Evolutionary conservation across 2,113 vertebrate species (phyloP).

Genomic region (Cyphomyrus plagiostoma): DNA sequence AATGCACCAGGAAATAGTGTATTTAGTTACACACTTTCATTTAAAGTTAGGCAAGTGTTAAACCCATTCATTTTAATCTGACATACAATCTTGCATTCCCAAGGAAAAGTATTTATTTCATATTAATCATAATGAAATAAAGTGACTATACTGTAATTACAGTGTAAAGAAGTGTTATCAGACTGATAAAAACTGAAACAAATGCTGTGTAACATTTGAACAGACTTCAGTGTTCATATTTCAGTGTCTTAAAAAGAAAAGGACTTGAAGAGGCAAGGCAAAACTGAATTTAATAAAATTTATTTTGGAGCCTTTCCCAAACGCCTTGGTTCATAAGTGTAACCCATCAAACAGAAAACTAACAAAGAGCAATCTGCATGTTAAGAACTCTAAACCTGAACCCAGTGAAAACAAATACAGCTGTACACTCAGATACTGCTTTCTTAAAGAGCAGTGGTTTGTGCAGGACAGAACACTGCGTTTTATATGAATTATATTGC

Average conservation of each 20-base stretch:
- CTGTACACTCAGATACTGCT: background rate
- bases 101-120: background rate
- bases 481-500: background rate
- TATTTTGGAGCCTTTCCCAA: slow-evolving; percentile 1
- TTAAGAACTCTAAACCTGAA: slow-evolving; percentile 5
- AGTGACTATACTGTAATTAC: background rate
- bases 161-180: slow-evolving; percentile 9
- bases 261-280: background rate
- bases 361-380: background rate
- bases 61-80: background rate
- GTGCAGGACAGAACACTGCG: background rate
- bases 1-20: background rate
- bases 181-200: background rate
- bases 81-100: background rate
- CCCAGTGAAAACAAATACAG: slow-evolving; percentile 9
- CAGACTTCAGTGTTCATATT: background rate
- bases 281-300: background rate
- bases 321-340: background rate
- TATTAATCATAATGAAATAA: background rate
- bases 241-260: slow-evolving; percentile 9
- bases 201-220: background rate
- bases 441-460: background rate
- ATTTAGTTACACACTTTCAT: background rate
- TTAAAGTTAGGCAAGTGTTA: background rate
- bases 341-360: slow-evolving; percentile 9